Evolutionary conservation across 2,888 invertebrate species (phyloP), one percentile per base, ranked within the genome.

Genomic region (Apodemia zela): DNA sequence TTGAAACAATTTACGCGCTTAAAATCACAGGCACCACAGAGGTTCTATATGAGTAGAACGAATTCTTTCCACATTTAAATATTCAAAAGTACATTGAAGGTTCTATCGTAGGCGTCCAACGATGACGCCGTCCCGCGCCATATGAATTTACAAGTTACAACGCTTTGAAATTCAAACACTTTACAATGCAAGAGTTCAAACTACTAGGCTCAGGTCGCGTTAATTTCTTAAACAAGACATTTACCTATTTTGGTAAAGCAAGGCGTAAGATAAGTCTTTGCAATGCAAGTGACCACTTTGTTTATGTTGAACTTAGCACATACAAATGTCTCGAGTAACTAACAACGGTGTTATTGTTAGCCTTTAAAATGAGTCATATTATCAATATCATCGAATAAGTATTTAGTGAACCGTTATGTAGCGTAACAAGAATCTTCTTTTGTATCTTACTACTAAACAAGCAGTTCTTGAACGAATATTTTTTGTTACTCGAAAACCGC

Each of bases 51-150:
- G 29, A 63, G 29, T 59, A 62, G 35, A 60, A 69, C 64, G 68
- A 71, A 67, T 62, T 69, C 66, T 67, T 69, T 70, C 73, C 69
- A 61, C 33, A 66, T 63, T 38, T 59, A 68, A 63, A 63, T 67
- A 73, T 63, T 63, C 68, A 75, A 75, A 73, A 61, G 65, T 71
- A 75, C 68, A 67, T 68, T 72, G 72, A 81, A 81, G 79, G 79
- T 75, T 79, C 62, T 75, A 67, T 73, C 70, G 79, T 80, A 84
- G 75, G 83, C 89, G 89, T 85, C 82, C 78, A 77, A 47, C 82
- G 75, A 79, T 78, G 84, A 80, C 85, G 87, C 81, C 72, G 80
- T 70, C 81, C 75, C 81, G 78, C 81, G 79, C 79, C 79, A 77
- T 85, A 84, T 83, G 81, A 87, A 79, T 82, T 82, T 79, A 80